These are phyloP conservation scores for Clarias batrachus DNA, from an alignment of 2,113 vertebrate species.

Conservation along the genomic window DNA sequence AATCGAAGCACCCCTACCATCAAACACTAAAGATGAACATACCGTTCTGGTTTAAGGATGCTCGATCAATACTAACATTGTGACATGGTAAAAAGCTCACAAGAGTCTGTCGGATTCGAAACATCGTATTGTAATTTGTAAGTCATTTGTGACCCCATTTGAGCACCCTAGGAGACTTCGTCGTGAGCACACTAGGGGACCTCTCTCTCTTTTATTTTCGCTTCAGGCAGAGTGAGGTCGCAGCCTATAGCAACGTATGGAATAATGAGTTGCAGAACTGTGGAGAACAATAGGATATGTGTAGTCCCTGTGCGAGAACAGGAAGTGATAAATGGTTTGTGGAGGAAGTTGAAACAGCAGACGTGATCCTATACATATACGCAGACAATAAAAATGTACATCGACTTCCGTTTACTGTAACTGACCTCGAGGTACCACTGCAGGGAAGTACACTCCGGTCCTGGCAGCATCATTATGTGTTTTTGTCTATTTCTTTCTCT, in stretches of 20 bases:
- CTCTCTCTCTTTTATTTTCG: neutral
- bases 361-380: neutral
- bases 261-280: neutral
- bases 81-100: neutral
- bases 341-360: neutral
- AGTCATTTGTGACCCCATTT: constrained; percentile 41
- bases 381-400: neutral
- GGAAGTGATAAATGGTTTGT: neutral
- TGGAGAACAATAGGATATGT: constrained; percentile 3
- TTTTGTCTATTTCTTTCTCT: neutral
- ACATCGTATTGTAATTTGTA: neutral
- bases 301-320: neutral
- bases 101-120: neutral
- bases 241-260: neutral
- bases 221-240: neutral
- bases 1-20: too few relatives aligned
- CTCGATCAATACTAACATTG: neutral
- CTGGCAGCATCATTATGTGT: neutral
- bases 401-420: neutral
- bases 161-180: constrained; percentile 5
- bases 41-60: neutral
- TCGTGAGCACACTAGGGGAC: neutral
- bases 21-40: neutral
- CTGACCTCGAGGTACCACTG: neutral
- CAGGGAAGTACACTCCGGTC: neutral